Conservation (phyloP, 2,113 vertebrate species). For the Tenebrosternarchus preto region DNA sequence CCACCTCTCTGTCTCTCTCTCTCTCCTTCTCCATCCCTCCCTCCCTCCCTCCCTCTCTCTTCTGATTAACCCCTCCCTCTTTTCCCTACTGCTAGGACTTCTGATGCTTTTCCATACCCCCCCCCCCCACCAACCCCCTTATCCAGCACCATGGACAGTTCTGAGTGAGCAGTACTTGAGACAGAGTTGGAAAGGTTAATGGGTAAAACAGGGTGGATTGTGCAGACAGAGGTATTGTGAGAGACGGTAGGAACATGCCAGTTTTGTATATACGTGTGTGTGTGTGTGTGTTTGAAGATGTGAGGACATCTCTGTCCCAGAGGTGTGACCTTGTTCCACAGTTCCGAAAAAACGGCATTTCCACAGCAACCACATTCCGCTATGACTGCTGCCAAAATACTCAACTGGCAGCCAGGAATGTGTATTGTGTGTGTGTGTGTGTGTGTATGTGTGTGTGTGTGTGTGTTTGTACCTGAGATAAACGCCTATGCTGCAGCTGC, state of each 20-base stretch:
- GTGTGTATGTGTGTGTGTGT: background rate
- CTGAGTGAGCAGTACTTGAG: background rate
- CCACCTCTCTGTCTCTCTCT: too few relatives aligned
- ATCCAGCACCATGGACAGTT: slow-evolving; percentile 9
- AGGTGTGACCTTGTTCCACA: slow-evolving; percentile 41
- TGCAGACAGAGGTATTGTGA: background rate
- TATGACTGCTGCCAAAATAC: slow-evolving; percentile 19
- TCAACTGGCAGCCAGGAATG: slow-evolving; percentile 24
- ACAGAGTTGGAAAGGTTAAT: slow-evolving; percentile 1
- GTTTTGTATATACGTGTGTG: too few relatives aligned
- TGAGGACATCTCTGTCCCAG: slow-evolving; percentile 16
- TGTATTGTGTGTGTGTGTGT: background rate
- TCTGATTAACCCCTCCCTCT: slow-evolving; percentile 1
- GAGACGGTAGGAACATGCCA: background rate
- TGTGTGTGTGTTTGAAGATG: slow-evolving; percentile 23
- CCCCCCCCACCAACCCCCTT: background rate
- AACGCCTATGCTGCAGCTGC: slow-evolving; percentile 3
- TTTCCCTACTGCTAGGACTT: slow-evolving; percentile 8
- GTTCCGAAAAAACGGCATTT: slow-evolving; percentile 16
- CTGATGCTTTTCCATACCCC: slow-evolving; percentile 2
- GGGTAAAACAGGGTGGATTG: background rate
- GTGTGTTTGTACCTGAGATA: background rate
- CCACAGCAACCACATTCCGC: slow-evolving; percentile 28
- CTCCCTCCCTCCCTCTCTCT: background rate
- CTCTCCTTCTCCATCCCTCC: too few relatives aligned